A percentile compares a stretch with the other conserved stretches of the same genome.
These are phyloP conservation scores for Parauchenoglanis ngamensis DNA, from an alignment of 2,797 vertebrate species.

Conservation along the genomic window DNA sequence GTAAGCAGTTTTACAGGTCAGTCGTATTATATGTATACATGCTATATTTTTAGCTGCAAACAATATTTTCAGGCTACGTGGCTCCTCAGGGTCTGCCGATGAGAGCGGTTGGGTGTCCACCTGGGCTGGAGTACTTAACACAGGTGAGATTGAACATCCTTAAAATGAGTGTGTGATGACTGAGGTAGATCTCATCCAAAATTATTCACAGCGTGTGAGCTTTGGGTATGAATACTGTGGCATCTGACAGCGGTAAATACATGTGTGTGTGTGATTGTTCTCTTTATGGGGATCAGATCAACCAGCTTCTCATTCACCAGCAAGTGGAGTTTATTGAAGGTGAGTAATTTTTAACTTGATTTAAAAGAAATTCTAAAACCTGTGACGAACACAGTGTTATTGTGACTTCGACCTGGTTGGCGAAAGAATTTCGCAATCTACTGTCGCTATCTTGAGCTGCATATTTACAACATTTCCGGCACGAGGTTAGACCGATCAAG, in stretches of 20 bases:
- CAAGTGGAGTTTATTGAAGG: constrained; percentile 62
- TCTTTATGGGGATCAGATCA: constrained; percentile 67
- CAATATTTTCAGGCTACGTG: background rate
- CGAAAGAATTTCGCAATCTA: background rate
- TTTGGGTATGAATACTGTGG: background rate
- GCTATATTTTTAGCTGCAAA: background rate
- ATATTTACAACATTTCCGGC: background rate
- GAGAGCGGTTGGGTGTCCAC: background rate
- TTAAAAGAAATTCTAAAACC: background rate
- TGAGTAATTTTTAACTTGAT: background rate
- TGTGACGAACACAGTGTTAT: background rate
- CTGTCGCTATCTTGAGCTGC: background rate
- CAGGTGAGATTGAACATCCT: background rate
- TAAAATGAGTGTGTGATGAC: too few relatives aligned
- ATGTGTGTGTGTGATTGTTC: background rate
- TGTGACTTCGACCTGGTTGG: background rate
- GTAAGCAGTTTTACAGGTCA: background rate
- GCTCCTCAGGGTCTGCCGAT: background rate
- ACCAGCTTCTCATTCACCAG: constrained; percentile 79
- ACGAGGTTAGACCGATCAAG: background rate
- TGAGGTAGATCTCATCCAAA: background rate
- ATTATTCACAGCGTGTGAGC: background rate
- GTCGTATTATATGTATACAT: background rate
- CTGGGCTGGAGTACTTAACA: background rate
- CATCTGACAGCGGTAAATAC: background rate